These are phyloP conservation scores for Aptenodytes patagonicus DNA, from an alignment of 2,113 vertebrate genomes.

Conservation along the genomic window DNA sequence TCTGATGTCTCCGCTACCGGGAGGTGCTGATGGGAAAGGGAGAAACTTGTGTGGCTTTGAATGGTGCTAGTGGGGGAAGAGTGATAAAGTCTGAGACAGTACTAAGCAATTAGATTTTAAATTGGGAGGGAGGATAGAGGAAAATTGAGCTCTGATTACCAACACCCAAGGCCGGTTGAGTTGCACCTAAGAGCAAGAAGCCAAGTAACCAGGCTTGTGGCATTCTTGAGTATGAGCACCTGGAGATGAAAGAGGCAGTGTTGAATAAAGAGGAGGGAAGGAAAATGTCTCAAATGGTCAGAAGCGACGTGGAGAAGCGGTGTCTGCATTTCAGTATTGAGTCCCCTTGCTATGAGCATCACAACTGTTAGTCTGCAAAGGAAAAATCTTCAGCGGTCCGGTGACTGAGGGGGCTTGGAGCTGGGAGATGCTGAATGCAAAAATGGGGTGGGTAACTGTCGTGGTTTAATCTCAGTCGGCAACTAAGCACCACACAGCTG, in stretches of 20 bases:
- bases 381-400: not conserved
- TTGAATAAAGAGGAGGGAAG: not conserved
- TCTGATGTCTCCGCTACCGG: not conserved
- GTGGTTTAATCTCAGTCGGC: no score
- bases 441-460: not conserved
- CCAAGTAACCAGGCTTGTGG: not conserved
- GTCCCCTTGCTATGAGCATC: not conserved
- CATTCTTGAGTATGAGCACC: not conserved
- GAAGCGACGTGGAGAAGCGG: not conserved
- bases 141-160: not conserved
- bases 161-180: rapidly evolving
- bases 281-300: not conserved
- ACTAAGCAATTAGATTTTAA: not conserved
- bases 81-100: not conserved
- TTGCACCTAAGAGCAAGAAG: not conserved
- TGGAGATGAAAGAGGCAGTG: not conserved
- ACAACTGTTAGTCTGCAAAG: not conserved
- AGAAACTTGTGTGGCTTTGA: not conserved
- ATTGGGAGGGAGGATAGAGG: not conserved
- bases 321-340: not conserved
- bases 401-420: not conserved
- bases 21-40: not conserved
- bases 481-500: no score
- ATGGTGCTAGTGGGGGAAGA: not conserved
- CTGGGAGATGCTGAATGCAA: not conserved